Percentiles rank a stretch among this genome's conserved stretches.
These are phyloP conservation scores for Toxotes lorentzi DNA, from an alignment of 2,797 vertebrate species.

Conservation along the genomic window DNA sequence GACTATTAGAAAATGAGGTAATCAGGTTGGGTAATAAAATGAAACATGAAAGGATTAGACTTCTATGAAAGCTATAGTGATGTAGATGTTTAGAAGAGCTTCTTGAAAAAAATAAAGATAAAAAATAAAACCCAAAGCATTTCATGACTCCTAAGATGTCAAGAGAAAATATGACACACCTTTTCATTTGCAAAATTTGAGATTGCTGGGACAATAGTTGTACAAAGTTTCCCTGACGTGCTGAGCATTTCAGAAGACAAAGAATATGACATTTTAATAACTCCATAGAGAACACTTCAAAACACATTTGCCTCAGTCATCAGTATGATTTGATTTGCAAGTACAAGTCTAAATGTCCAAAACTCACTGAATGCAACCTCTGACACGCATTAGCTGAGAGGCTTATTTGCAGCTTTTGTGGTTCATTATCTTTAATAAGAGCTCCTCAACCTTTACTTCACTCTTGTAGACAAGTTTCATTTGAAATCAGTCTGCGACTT, in stretches of 20 bases:
- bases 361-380: conserved; percentile 7
- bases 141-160: neutral
- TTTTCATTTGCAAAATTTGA: neutral
- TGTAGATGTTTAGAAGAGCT: neutral
- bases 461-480: conserved; percentile 30
- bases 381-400: conserved; percentile 31
- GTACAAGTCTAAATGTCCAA: conserved; percentile 8
- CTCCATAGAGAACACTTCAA: neutral
- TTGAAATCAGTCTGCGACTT: conserved; percentile 28
- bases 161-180: conserved; percentile 14
- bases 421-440: conserved; percentile 47
- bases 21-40: conserved; percentile 26
- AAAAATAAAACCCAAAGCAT: neutral
- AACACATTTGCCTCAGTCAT: conserved; percentile 17
- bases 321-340: conserved; percentile 13
- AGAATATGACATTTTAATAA: conserved; percentile 26
- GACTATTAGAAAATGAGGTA: conserved; percentile 11
- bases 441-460: conserved; percentile 13
- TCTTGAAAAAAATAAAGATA: neutral
- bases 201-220: neutral
- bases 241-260: neutral
- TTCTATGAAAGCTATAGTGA: neutral
- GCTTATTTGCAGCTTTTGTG: conserved; percentile 27
- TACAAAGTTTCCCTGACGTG: conserved; percentile 6
- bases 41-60: neutral